These are phyloP conservation scores for Alcedo atthis DNA, from an alignment of 2,797 vertebrate species.

Conservation along the genomic window DNA sequence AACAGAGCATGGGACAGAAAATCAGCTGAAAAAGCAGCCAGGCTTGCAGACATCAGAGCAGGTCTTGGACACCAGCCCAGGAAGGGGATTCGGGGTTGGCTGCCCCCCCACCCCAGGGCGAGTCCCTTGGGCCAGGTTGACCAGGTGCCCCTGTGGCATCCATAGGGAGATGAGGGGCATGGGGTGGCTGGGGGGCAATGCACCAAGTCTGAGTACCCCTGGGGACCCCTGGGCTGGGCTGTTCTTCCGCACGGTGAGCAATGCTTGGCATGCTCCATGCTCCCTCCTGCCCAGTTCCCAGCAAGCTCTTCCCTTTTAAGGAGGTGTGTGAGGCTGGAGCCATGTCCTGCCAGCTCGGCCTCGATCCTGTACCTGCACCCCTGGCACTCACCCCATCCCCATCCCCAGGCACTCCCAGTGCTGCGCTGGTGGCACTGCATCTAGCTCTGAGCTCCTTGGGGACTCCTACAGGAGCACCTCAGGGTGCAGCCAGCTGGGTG, in stretches of 20 bases:
- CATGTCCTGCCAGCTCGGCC: neutral
- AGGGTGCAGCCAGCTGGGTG: neutral
- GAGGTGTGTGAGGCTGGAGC: neutral
- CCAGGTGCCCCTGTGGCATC: rapidly evolving
- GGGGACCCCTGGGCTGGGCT: neutral
- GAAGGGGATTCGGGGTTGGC: neutral
- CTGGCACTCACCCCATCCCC: rapidly evolving
- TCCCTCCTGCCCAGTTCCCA: neutral
- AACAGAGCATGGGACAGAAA: conserved; percentile 1
- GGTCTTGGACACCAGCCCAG: neutral
- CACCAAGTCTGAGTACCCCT: rapidly evolving
- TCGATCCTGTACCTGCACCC: neutral
- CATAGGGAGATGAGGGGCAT: rapidly evolving
- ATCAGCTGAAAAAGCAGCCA: neutral
- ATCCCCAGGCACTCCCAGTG: rapidly evolving
- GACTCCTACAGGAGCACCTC: rapidly evolving
- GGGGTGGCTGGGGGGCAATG: neutral
- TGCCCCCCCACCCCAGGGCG: neutral
- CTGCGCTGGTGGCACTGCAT: rapidly evolving
- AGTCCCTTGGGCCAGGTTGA: neutral
- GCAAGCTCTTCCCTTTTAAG: conserved; percentile 22
- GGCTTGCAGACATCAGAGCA: neutral
- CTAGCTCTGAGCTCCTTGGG: neutral
- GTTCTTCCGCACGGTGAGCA: neutral
- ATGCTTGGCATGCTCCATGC: neutral